Base-by-base conservation (phyloP, 1,140 invertebrate species). In the Lordiphosa mommai region DNA sequence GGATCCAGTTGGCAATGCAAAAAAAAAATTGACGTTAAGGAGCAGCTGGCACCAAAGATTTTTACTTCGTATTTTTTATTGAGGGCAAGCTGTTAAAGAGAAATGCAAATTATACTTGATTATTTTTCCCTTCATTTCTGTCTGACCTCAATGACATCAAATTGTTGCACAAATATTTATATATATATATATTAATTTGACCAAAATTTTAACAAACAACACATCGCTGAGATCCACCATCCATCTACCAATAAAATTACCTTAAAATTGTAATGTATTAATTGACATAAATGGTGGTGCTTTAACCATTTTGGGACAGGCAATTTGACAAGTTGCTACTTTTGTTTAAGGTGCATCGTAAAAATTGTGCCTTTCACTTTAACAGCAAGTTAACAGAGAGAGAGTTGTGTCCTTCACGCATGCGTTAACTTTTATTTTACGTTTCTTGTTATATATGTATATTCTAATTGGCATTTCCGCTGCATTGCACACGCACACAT, bases 251-350 rank as follows among this genome's bases (percentile, higher is more conserved):
- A 41, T 47, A 46, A 51, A 61, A 53, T 71, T 30, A 33, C 77
- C 63, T 84, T 84, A 37, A 72, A 76, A 82, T 59, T 72, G 72
- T 64, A 82, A 82, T 72, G 67, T 46, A 69, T 77, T 82, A 82
- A 82, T 82, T 82, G 77, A 52, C 71, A 67, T 74, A 74, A 74
- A 82, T n/a, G n/a, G n/a, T n/a, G n/a, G n/a, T n/a, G n/a, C n/a
- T n/a, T 82, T 80, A 67, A 60, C 37, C n/a, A n/a, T n/a, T 23
- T 33, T 14, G 34, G 59, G 69, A 32, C 51, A 51, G 55, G 58
- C 56, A 74, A 77, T 72, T 84, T 82, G 67, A 74, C 53, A 80
- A 82, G 59, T 71, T 67, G 46, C 60, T 61, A 74, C 55, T 30
- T 60, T 43, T 16, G n/a, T 56, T 61, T 82, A 82, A 68, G 55